Conservation (phyloP, 2,888 invertebrate species). For the Chrysolina americana region DNA sequence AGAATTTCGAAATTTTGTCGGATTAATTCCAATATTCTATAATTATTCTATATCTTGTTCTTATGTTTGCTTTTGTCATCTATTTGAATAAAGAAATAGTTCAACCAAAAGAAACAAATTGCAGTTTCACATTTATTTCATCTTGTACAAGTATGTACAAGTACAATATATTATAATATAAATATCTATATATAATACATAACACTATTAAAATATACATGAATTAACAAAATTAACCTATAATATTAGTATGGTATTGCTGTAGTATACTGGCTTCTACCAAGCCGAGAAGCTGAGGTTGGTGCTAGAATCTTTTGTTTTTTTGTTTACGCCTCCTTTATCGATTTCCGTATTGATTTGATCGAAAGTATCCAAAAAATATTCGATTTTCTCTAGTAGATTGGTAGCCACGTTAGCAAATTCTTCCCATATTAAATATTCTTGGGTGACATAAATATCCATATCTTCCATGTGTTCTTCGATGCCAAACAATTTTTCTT, state of each 20-base stretch:
- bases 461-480: constrained; percentile 66
- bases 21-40: too few species aligned
- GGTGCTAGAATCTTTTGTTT: constrained; percentile 63
- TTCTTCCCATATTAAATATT: constrained; percentile 79
- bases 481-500: constrained; percentile 73
- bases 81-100: not conserved
- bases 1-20: too few species aligned
- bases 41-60: too few species aligned
- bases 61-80: not conserved
- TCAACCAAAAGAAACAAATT: not conserved
- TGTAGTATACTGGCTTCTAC: constrained; percentile 54
- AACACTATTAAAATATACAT: constrained; percentile 39
- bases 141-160: constrained; percentile 15
- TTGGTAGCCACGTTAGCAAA: constrained; percentile 83
- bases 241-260: constrained; percentile 11
- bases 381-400: constrained; percentile 77
- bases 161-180: constrained; percentile 33
- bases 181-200: constrained; percentile 39
- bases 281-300: constrained; percentile 67
- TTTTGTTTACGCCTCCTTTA: constrained; percentile 41
- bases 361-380: constrained; percentile 67
- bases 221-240: constrained; percentile 26
- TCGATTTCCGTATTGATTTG: constrained; percentile 60
- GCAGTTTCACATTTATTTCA: constrained; percentile 20
- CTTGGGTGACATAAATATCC: constrained; percentile 65